Evolutionary conservation across 2,888 invertebrate genomes (phyloP), one percentile per base, ranked within the genome.

Genomic region (Caenorhabditis sp.): DNA sequence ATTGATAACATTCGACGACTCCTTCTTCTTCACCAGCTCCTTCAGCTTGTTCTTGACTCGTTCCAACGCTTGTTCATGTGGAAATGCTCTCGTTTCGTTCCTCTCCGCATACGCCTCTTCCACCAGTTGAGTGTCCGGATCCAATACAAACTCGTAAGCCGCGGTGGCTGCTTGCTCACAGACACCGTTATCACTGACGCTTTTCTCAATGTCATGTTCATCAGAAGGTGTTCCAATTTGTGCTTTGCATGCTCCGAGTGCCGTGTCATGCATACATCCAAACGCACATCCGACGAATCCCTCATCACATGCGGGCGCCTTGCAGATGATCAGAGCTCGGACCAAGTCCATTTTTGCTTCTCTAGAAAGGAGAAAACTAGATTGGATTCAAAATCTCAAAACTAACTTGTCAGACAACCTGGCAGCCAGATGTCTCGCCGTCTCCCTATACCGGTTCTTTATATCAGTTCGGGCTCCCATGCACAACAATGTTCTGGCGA

Each of bases 401-500:
- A 44, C 88, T 64, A 61, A 90, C 90, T 82, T 60, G 32, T 89
- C 87, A n/a, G 87, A 83, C 11, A 88, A 55, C 55, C 88, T 87
- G 4, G 91, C 89, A 5, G 92, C 93, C 58, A 92, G 61, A 87
- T 93, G 93, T 64, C 93, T 86, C 1, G 93, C 90, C n/a, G 92
- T 91, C 35, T 92, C 91, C 4, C 89, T 89, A 47, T 89, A 87
- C 9, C 80, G 80, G 83, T 93, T 93, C 35, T 76, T 76, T 11
- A 88, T 77, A 83, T 93, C 92, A 5, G 93, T 91, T 82, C 93
- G 90, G 11, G 93, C 92, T 32, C 93, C 93, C 87, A 93, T 92
- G 68, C 92, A 93, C 32, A 93, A 89, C 78, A 93, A 89, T 24
- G 91, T 88, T 62, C 92, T 85, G 6, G 93, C 92, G 55, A 93